Conservation (phyloP, 1,140 invertebrate genomes). For the Thalassaphorura encarpata region DNA sequence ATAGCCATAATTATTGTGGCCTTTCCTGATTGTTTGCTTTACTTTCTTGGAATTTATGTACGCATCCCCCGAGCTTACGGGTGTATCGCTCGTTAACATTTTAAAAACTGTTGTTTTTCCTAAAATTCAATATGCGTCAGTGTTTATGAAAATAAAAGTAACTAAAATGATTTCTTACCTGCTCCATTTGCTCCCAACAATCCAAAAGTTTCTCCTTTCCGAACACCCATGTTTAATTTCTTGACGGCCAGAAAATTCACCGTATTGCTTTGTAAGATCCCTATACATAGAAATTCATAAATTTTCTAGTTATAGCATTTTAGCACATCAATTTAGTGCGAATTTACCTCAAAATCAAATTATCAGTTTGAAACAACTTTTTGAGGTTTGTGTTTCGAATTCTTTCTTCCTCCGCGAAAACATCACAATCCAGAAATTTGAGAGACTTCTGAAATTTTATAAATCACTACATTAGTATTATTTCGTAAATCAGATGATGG, state of each 20-base stretch:
- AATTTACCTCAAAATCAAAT: conserved; percentile 34
- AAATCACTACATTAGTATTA: neutral
- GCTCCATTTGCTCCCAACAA: conserved; percentile 80
- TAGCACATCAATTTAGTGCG: neutral
- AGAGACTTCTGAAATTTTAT: neutral
- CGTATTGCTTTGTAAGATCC: conserved; percentile 17
- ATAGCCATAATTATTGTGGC: conserved; percentile 54
- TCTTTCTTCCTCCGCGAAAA: conserved; percentile 39
- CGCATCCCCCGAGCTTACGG: conserved; percentile 51
- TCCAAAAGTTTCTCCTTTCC: conserved; percentile 69
- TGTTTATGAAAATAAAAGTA: neutral
- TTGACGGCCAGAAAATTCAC: conserved; percentile 39
- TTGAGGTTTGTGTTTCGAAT: conserved; percentile 34
- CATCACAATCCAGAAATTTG: conserved; percentile 43
- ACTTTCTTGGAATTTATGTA: conserved; percentile 42
- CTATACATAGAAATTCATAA: neutral
- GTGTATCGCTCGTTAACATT: conserved; percentile 73
- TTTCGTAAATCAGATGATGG: neutral
- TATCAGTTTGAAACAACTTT: conserved; percentile 32
- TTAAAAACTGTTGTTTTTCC: conserved; percentile 42
- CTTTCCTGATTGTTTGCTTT: conserved; percentile 39
- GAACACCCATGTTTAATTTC: conserved; percentile 39
- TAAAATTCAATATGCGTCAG: conserved; percentile 37
- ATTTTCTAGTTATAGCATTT: neutral
- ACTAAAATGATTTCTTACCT: conserved; percentile 44